Evolutionary conservation across 1,140 invertebrate species (phyloP), one percentile per base, ranked within the genome.

Genomic region (Parapsyche elsis): DNA sequence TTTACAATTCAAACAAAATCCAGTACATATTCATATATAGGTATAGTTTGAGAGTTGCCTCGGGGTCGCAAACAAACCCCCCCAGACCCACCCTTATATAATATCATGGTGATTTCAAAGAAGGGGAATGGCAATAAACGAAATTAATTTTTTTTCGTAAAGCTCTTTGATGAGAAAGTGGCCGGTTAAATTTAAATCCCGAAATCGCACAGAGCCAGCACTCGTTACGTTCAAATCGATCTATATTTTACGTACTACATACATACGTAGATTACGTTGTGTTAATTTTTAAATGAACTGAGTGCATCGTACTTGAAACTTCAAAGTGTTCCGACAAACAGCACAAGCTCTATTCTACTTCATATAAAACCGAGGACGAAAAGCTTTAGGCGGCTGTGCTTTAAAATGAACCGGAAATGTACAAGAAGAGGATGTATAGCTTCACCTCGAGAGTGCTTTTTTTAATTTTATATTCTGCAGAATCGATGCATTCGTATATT

Each of bases 301-400:
- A 71, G 67, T 21, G n/a, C n/a, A n/a, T n/a, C n/a, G 26, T 12
- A 30, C 67, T 26, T 5, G 14, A 44, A 57, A 1, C 4, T 16
- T 16, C 19, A 57, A 44, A 71, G 67, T 44, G 67, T 30, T 23
- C 71, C 38, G 16, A n/a, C 16, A 38, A 38, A 38, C 7, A 38
- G n/a, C n/a, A n/a, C 7, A 7, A 44, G 71, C 44, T 46, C 71
- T 74, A 16, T 30, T 74, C 26, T 67, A 23, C 4, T 53, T 16
- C 49, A 59, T 16, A 53, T 71, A 75, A 14, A 1, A 12, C 71
- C 14, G 19, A 14, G 12, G 77, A 23, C 49, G 26, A 80, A 74
- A 45, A 24, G 70, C 70, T 71, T 71, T 38, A 38, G 1, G 53
- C 53, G 78, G 74, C 78, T 64, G 74, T 53, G 74, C 71, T 80